Evolutionary conservation across 1,140 invertebrate species (phyloP), one percentile per base, ranked within the genome.

Genomic region (Magallana gigas): DNA sequence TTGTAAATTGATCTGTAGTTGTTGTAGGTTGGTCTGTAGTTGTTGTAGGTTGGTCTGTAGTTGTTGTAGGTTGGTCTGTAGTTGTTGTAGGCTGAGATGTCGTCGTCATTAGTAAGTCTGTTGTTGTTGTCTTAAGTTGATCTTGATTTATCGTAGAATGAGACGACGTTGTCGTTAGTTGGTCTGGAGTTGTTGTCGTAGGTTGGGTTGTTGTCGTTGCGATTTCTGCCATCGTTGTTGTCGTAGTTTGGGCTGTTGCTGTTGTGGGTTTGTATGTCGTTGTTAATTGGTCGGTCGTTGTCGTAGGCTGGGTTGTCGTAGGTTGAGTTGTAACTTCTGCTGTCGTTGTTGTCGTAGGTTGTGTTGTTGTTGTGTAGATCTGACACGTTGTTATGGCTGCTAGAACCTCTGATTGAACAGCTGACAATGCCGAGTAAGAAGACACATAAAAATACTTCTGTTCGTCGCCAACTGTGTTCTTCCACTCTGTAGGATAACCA

Each of bases 361-460:
- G 68, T 76, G 68, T 76, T 76, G 68, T 76, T 36, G 60, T 62
- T 12, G 68, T 76, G 18, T 18, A 29, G 18, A 76, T 11, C 14
- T 76, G 68, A 11, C 68, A 76, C 12, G 68, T 76, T 48, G 68
- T 76, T 11, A 76, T 76, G 3, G 68, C 68, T 36, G 68, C 14
- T 11, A 76, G 68, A 76, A 76, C 68, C 4, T 23, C 68, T 29
- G 68, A 76, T 76, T 76, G 23, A 36, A 76, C 36, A 23, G 68
- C 23, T 29, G 68, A 29, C 12, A 76, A 12, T 11, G 18, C 23
- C 3, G 68, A 29, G 23, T 76, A 76, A 1, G 68, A 76, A 11
- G 68, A 76, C 6, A 12, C 68, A 76, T 76, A 76, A 9, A 76
- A 76, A 76, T 76, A 76, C 68, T 76, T 76, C 8, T 23, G 23